A percentile compares a stretch with the other conserved stretches of the same genome.
These are phyloP conservation scores for Cryptus viduatorius DNA, from an alignment of 2,888 invertebrate species.

Conservation along the genomic window DNA sequence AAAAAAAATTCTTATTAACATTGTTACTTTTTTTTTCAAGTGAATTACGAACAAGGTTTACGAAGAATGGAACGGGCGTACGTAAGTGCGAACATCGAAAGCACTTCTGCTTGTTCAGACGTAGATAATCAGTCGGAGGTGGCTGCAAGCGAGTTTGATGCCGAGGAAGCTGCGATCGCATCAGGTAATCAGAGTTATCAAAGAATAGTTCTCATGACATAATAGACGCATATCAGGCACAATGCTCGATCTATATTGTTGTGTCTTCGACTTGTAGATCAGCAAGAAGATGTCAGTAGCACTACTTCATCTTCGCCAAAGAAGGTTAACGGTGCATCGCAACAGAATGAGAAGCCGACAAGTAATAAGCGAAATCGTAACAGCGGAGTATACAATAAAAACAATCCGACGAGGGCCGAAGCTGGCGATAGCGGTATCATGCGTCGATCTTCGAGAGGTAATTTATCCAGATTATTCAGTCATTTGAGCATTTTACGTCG, in stretches of 20 bases:
- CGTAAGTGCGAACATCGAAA: constrained; percentile 10
- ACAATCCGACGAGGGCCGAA: not conserved
- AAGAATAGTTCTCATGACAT: not conserved
- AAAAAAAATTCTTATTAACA: too few relatives aligned
- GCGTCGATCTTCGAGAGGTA: not conserved
- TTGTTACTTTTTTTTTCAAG: not conserved
- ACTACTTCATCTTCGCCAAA: constrained; percentile 22
- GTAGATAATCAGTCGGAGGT: not conserved
- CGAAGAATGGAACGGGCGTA: constrained; percentile 20
- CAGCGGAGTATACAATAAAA: not conserved
- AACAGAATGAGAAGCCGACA: not conserved
- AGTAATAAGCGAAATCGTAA: not conserved
- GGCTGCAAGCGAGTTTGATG: not conserved
- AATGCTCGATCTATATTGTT: too few relatives aligned
- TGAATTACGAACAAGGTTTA: constrained; percentile 20
- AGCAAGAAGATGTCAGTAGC: constrained; percentile 26
- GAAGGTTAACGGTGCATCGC: not conserved
- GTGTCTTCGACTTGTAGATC: constrained; percentile 18
- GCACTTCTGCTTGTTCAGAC: not conserved
- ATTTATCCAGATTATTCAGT: not conserved
- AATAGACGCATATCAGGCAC: not conserved
- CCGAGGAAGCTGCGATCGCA: constrained; percentile 17
- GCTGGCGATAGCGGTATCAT: not conserved
- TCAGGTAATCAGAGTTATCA: not conserved
- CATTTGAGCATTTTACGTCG: not conserved